These are phyloP conservation scores for Blastomussa wellsi DNA, from an alignment of 92 coral and sea anemone species.

Conservation along the genomic window DNA sequence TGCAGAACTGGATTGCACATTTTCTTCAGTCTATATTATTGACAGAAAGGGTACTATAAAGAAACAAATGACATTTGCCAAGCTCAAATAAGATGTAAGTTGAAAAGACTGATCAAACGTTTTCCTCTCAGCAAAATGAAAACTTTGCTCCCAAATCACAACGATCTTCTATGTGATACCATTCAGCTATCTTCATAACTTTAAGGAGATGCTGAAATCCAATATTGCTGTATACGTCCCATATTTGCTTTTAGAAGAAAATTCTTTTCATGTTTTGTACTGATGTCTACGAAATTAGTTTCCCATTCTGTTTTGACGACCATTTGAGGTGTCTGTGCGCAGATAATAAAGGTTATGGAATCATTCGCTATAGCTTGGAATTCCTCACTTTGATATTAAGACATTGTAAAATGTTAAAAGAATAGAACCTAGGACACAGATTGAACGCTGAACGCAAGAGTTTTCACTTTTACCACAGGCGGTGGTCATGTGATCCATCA, in stretches of 20 bases:
- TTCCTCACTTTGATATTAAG: too few relatives aligned
- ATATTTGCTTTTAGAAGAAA: not conserved
- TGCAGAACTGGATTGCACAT: not conserved
- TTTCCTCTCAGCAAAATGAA: not conserved
- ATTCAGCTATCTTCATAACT: not conserved
- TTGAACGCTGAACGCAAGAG: not conserved
- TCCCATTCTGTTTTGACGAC: too few relatives aligned
- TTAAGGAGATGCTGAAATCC: not conserved
- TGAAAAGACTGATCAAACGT: too few relatives aligned
- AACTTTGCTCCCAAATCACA: not conserved
- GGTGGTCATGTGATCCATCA: not conserved
- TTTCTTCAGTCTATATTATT: too few relatives aligned
- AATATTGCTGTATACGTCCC: not conserved
- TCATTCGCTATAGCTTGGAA: not conserved
- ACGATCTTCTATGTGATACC: too few relatives aligned
- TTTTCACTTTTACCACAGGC: too few relatives aligned
- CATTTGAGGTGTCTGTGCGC: too few relatives aligned
- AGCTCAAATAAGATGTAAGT: not conserved
- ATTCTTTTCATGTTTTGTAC: not conserved
- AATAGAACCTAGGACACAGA: not conserved
- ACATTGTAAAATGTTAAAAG: not conserved
- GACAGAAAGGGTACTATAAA: too few relatives aligned
- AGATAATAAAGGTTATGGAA: not conserved
- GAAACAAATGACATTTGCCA: not conserved
- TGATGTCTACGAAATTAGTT: not conserved